Evolutionary conservation across 1,140 invertebrate species (phyloP).

Genomic region (Orchesella cincta): DNA sequence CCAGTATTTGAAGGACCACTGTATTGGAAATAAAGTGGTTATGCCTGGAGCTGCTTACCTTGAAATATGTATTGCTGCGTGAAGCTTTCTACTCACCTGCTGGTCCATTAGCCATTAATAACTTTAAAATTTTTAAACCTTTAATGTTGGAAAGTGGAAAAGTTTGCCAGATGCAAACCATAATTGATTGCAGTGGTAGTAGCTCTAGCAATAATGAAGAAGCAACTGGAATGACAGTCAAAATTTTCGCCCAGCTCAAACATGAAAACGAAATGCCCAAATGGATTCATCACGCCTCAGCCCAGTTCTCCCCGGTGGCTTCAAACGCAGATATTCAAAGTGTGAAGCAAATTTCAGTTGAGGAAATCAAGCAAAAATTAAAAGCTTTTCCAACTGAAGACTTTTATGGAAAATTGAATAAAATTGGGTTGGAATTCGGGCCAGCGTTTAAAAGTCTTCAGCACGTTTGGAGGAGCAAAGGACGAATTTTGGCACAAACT

Average conservation of each 20-base stretch:
- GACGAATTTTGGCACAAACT: constrained; percentile 12
- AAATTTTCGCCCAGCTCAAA: neutral
- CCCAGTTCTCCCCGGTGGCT: neutral
- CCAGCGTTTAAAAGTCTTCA: constrained; percentile 29
- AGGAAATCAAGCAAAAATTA: neutral
- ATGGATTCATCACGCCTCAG: neutral
- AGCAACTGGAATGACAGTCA: neutral
- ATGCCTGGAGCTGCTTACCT: constrained; percentile 37
- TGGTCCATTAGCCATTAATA: constrained; percentile 1
- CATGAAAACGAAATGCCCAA: neutral
- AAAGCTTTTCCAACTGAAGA: neutral
- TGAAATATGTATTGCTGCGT: constrained; percentile 36
- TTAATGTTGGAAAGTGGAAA: constrained; percentile 23
- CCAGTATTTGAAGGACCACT: constrained; percentile 34
- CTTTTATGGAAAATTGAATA: constrained; percentile 18
- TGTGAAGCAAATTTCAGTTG: too few species aligned
- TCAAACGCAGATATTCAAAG: neutral
- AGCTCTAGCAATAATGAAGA: neutral
- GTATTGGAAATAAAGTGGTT: constrained; percentile 34
- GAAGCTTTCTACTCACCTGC: neutral
- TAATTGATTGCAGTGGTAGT: neutral
- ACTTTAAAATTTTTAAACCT: constrained; percentile 33
- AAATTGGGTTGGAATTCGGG: constrained; percentile 35
- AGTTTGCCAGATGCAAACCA: neutral
- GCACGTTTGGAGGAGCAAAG: constrained; percentile 23